Evolutionary conservation across 2,888 invertebrate genomes (phyloP).

Genomic region (Drosophila tanythrix): DNA sequence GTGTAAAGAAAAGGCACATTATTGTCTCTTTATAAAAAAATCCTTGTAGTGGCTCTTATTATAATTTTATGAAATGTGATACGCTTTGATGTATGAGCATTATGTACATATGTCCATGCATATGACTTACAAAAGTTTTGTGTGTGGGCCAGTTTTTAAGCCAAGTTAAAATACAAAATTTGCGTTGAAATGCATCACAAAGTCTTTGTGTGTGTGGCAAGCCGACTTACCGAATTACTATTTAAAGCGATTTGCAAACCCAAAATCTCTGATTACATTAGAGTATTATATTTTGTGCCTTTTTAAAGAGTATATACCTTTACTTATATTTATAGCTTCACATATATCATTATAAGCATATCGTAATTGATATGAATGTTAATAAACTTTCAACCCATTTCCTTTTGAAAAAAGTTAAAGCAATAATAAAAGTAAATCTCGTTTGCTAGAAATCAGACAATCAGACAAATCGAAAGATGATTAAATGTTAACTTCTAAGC

Average conservation of each 20-base stretch:
- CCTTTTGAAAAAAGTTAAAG: background rate
- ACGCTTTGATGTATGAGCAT: background rate
- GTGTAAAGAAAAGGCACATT: slow-evolving; percentile 32
- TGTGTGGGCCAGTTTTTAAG: background rate
- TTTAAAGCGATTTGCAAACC: background rate
- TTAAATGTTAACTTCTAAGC: background rate
- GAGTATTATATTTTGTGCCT: background rate
- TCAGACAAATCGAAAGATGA: background rate
- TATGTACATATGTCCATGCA: background rate
- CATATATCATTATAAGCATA: background rate
- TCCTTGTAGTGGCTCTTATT: background rate
- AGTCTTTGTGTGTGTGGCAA: background rate
- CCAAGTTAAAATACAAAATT: background rate
- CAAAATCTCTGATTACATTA: background rate
- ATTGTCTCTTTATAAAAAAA: slow-evolving; percentile 15
- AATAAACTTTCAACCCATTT: background rate
- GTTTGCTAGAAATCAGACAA: background rate
- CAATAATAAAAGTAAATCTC: rapidly evolving
- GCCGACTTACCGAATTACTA: background rate
- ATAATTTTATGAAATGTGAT: slow-evolving; percentile 2
- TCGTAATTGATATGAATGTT: background rate
- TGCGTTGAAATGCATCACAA: background rate
- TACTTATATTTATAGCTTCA: background rate
- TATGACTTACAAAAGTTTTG: background rate
- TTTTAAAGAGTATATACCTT: background rate